Base-by-base conservation (phyloP, 1,140 invertebrate species). In the Psix sp. region DNA sequence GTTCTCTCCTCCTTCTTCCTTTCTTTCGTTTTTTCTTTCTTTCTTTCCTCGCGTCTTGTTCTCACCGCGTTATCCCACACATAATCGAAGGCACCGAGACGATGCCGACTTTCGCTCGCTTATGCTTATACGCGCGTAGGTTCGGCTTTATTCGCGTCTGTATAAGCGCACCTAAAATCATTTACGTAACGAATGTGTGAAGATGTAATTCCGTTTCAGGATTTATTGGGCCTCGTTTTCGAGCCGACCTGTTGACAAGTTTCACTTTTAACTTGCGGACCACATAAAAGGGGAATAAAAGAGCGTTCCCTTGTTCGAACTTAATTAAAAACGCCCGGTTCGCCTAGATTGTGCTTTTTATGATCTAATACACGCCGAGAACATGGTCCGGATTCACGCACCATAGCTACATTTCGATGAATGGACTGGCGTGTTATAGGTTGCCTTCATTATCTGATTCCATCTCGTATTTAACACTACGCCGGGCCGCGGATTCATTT, bases 11-110 rank as follows among this genome's bases (percentile, higher is more conserved):
- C 72, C 39, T 63, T 59, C 48, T 56, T 63, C 33, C 16, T 40
- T 57, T 45, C 56, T 35, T 57, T 65, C 51, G n/a, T n/a, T n/a
- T n/a, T 43, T 63, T 59, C 48, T 56, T 63, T 42, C 16, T 40
- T 57, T 45, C 56, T 35, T 57, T 65, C 51, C 56, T 46, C 78
- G 73, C 36, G 45, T 74, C 77, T 76, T 77, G 68, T 82, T 80
- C 76, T 81, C 77, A 78, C 78, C 75, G 78, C 75, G 80, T 82
- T 84, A 84, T 83, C 78, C 80, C 74, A 80, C 77, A 77, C 78
- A 83, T 82, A 81, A 83, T 82, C 80, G 80, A 80, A 77, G 73
- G 3, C 38, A 51, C 45, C 49, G 54, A 67, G 73, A 79, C 60
- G 70, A 59, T 74, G 51, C 73, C 73, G 68, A 74, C 63, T 71